Conservation (phyloP, 2,888 invertebrate species). For the Drosophila austrosaltans region DNA sequence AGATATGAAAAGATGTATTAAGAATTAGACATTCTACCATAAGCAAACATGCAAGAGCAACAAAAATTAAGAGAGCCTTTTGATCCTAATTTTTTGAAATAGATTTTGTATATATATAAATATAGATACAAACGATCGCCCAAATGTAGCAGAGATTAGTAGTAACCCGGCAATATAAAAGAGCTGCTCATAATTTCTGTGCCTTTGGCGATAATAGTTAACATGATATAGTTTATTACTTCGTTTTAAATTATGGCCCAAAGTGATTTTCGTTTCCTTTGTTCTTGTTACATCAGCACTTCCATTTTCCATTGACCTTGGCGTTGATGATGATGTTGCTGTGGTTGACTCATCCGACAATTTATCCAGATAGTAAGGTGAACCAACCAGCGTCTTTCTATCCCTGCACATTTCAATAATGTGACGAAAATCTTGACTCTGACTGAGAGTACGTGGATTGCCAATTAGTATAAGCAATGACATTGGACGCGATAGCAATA, state of each 20-base stretch:
- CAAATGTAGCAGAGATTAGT: conserved; percentile 4
- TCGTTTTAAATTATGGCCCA: conserved; percentile 56
- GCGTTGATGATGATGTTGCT: not conserved
- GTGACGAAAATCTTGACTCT: conserved; percentile 69
- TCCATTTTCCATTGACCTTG: not conserved
- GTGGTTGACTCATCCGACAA: conserved; percentile 24
- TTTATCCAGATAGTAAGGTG: conserved; percentile 49
- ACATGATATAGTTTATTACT: conserved; percentile 51
- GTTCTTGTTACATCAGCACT: not conserved
- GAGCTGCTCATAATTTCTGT: conserved; percentile 34
- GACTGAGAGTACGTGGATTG: conserved; percentile 81
- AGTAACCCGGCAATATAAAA: not conserved
- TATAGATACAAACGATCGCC: not conserved
- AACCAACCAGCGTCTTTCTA: conserved; percentile 63
- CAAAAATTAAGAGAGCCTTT: conserved; percentile 1
- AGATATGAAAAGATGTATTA: not conserved
- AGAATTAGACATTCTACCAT: not conserved
- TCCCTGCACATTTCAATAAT: conserved; percentile 73
- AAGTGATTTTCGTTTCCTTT: not conserved
- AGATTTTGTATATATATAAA: too few relatives aligned
- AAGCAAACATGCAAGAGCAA: not conserved
- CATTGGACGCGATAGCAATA: conserved; percentile 87
- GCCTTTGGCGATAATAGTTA: conserved; percentile 41
- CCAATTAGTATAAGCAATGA: conserved; percentile 86
- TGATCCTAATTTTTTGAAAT: too few relatives aligned